phyloP scores from a whole-genome alignment of 2,888 invertebrate species.

The Drosophila anceps region DNA sequence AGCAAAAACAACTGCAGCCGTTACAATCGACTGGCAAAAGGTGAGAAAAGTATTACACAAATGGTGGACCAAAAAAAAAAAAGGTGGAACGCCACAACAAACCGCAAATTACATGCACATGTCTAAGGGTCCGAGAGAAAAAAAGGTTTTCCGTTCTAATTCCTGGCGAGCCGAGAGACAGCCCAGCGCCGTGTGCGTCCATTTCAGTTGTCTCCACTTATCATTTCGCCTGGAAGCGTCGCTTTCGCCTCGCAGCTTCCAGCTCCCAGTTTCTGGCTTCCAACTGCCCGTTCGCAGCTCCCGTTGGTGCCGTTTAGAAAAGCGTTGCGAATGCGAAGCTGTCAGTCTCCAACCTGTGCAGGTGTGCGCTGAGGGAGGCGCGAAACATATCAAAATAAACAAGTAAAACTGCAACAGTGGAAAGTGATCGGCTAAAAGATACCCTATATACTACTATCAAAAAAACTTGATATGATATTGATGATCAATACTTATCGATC shows the following conservation, averaged over 20 bases:
- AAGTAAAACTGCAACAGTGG: constrained; percentile 7
- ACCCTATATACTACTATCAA: too few species aligned
- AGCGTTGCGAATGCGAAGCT: constrained; percentile 46
- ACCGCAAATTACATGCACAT: constrained; percentile 75
- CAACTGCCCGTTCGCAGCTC: constrained; percentile 33
- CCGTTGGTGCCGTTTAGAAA: constrained; percentile 63
- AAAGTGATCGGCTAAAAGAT: background rate
- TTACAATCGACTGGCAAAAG: constrained; percentile 47
- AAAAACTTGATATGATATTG: too few species aligned
- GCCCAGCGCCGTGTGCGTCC: constrained; percentile 10
- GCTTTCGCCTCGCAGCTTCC: constrained; percentile 1
- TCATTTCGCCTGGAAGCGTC: constrained; percentile 42
- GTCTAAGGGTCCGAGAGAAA: constrained; percentile 37
- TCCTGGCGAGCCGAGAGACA: constrained; percentile 14
- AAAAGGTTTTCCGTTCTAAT: constrained; percentile 47
- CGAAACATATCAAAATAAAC: constrained; percentile 22
- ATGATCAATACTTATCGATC: background rate
- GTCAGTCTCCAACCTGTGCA: constrained; percentile 62
- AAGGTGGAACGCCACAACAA: constrained; percentile 20
- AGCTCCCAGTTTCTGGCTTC: constrained; percentile 4
- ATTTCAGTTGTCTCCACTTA: constrained; percentile 57
- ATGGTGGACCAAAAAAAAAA: constrained; percentile 21
- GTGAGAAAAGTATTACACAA: constrained; percentile 74
- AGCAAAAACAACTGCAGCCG: constrained; percentile 17
- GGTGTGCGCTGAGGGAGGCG: constrained; percentile 65